phyloP scores from a whole-genome alignment of 2,888 invertebrate genomes.

The Drosophila mayaguana region DNA sequence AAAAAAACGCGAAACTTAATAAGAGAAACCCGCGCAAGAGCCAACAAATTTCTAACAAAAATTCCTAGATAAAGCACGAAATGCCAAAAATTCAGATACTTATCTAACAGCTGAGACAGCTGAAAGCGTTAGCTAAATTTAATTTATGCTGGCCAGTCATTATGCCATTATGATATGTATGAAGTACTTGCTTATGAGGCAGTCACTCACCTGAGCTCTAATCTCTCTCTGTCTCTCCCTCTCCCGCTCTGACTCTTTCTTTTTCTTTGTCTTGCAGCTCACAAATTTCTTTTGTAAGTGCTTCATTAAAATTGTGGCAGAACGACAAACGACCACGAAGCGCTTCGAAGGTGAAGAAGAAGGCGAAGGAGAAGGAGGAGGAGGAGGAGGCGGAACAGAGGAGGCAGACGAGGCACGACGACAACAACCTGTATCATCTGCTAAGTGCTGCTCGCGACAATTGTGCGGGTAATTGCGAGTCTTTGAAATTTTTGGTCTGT shows the following conservation, averaged over 20 bases:
- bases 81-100: slow-evolving; percentile 28
- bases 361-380: background rate
- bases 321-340: slow-evolving; percentile 36
- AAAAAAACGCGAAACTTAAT: slow-evolving; percentile 16
- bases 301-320: slow-evolving; percentile 76
- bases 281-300: slow-evolving; percentile 43
- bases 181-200: slow-evolving; percentile 13
- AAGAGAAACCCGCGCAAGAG: slow-evolving; percentile 29
- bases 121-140: slow-evolving; percentile 21
- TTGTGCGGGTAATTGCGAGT: slow-evolving; percentile 73
- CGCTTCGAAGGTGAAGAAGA: background rate
- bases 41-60: slow-evolving; percentile 18
- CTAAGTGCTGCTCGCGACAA: slow-evolving; percentile 39
- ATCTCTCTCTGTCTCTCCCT: background rate
- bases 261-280: slow-evolving; percentile 48
- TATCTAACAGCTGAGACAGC: slow-evolving; percentile 28
- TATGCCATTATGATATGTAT: slow-evolving; percentile 13
- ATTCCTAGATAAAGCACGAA: slow-evolving; percentile 19
- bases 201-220: slow-evolving; percentile 21
- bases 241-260: slow-evolving; percentile 5
- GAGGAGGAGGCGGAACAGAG: background rate
- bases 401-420: background rate
- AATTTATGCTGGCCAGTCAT: slow-evolving; percentile 18
- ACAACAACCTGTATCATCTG: slow-evolving; percentile 52
- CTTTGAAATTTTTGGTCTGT: slow-evolving; percentile 51